Percentiles rank a stretch among this genome's conserved stretches.
Conservation (phyloP, 2,888 invertebrate genomes). For the Drosophila pseudotalamancana region DNA sequence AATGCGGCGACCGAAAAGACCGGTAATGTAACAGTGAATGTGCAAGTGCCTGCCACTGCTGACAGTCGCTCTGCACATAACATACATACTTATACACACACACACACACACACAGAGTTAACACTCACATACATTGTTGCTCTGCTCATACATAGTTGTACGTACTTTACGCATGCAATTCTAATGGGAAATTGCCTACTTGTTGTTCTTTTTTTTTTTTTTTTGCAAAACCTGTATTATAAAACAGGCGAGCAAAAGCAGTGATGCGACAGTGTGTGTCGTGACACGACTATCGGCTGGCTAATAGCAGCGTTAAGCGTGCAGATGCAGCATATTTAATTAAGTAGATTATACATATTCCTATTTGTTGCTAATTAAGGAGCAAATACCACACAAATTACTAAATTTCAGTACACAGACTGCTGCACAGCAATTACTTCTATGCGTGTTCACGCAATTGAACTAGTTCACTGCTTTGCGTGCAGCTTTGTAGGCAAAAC, state of each 20-base stretch:
- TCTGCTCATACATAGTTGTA: conserved; percentile 13
- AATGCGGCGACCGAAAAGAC: conserved; percentile 75
- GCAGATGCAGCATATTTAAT: not conserved
- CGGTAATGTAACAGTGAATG: conserved; percentile 80
- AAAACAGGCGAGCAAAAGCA: conserved; percentile 11
- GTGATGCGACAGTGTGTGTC: conserved; percentile 25
- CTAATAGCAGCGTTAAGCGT: not conserved
- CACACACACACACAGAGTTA: not conserved
- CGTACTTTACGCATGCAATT: conserved; percentile 67
- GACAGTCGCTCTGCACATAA: conserved; percentile 33
- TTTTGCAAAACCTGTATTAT: conserved; percentile 62
- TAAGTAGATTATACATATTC: not conserved
- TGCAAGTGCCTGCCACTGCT: conserved; percentile 55
- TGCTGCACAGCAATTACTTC: not conserved
- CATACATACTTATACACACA: not conserved
- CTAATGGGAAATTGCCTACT: conserved; percentile 55
- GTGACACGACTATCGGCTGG: conserved; percentile 31
- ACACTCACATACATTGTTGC: conserved; percentile 8
- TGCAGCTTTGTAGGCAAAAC: not conserved
- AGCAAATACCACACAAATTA: not conserved
- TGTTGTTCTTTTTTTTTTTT: conserved; percentile 31
- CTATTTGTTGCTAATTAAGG: not conserved
- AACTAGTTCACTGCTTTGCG: not conserved
- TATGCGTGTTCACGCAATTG: not conserved
- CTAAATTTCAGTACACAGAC: not conserved